Conservation (phyloP, 1,140 invertebrate genomes). For the Pseudomyrmex cubaensis region DNA sequence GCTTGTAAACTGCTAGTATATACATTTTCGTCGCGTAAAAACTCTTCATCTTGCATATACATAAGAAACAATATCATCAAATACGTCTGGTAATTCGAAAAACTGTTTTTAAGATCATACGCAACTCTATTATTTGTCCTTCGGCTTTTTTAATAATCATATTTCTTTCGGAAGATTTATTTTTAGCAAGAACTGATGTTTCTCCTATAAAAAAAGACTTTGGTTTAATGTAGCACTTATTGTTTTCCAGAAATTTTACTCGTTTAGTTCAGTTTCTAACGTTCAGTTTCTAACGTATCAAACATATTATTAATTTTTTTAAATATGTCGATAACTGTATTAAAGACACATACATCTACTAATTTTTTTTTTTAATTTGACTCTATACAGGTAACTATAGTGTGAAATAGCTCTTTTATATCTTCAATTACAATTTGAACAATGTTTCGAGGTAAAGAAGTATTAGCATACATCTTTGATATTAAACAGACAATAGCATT, state of each 20-base stretch:
- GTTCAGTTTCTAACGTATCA: background rate
- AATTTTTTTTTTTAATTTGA: no score
- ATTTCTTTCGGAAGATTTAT: background rate
- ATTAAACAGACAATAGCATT: conserved; percentile 21
- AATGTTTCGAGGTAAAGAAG: no score
- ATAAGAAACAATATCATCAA: background rate
- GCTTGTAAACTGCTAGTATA: background rate
- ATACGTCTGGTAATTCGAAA: conserved; percentile 5
- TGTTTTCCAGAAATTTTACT: background rate
- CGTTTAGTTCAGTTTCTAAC: background rate
- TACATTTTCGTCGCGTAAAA: background rate
- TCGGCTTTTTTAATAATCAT: conserved; percentile 13
- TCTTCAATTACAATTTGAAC: no score
- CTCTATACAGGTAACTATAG: no score
- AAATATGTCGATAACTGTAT: no score
- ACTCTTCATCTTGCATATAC: conserved; percentile 8
- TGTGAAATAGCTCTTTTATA: no score
- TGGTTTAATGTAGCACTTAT: background rate
- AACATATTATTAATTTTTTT: conserved; percentile 14
- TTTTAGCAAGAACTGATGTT: background rate
- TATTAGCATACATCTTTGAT: no score
- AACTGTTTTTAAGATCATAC: background rate
- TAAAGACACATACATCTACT: no score
- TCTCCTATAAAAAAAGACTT: background rate
- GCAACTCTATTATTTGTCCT: conserved; percentile 10